Evolutionary conservation across 1,140 invertebrate genomes (phyloP).

Genomic region (Scaptomyza montana): DNA sequence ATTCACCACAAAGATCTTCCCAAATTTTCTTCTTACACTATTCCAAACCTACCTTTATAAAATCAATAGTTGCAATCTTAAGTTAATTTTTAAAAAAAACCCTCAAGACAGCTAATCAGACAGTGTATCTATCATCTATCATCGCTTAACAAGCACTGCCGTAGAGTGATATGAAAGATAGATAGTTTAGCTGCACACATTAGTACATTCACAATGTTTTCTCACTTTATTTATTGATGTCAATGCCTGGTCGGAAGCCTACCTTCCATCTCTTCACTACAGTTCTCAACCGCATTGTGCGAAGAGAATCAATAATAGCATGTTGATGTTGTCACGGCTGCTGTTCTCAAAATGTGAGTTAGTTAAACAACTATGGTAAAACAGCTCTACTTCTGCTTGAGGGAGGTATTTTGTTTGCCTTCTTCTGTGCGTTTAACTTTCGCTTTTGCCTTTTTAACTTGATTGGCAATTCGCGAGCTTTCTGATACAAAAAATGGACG

Average conservation of each 20-base stretch:
- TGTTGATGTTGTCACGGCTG: not conserved
- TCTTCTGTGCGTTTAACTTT: slow-evolving; percentile 47
- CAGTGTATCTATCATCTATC: not conserved
- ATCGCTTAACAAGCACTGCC: slow-evolving; percentile 13
- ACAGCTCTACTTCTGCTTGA: not conserved
- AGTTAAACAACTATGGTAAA: not conserved
- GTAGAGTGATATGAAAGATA: not conserved
- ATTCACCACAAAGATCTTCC: not conserved
- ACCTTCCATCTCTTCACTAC: not conserved
- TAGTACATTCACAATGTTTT: slow-evolving; percentile 8
- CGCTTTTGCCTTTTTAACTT: slow-evolving; percentile 68
- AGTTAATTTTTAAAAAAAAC: not conserved
- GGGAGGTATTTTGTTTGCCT: slow-evolving; percentile 1
- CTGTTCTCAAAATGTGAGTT: too few relatives aligned
- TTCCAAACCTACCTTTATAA: not conserved
- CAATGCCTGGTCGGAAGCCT: slow-evolving; percentile 19
- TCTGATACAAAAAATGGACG: slow-evolving; percentile 9
- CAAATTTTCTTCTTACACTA: not conserved
- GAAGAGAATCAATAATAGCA: slow-evolving; percentile 70
- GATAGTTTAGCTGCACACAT: not conserved
- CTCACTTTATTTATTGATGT: slow-evolving; percentile 51
- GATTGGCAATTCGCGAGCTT: slow-evolving; percentile 28
- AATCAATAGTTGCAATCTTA: not conserved
- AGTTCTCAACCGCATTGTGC: slow-evolving; percentile 46
- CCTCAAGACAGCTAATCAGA: not conserved